These are phyloP conservation scores for Rallus crepitans DNA, from an alignment of 2,797 vertebrate genomes.

Conservation along the genomic window DNA sequence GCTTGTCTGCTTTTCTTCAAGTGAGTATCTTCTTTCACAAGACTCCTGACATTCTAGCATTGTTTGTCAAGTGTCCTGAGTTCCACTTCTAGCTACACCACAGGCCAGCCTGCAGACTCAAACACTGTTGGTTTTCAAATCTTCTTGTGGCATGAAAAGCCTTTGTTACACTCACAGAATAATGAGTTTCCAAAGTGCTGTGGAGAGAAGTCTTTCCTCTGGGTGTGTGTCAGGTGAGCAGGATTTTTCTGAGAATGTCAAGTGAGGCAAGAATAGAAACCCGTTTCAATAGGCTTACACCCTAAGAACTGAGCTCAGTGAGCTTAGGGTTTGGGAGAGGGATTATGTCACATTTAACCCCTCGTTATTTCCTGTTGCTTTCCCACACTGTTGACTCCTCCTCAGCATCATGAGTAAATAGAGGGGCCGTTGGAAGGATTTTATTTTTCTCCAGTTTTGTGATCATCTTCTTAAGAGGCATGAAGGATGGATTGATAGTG, in stretches of 20 bases:
- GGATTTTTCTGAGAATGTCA: constrained; percentile 48
- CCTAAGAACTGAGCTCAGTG: constrained; percentile 64
- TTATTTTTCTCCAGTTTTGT: not conserved
- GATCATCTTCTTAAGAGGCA: not conserved
- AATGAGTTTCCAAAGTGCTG: not conserved
- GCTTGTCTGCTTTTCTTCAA: not conserved
- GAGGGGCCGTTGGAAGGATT: not conserved
- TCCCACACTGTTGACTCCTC: not conserved
- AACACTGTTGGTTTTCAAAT: not conserved
- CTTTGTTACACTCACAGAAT: not conserved
- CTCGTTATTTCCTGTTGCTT: not conserved
- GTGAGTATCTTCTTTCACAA: not conserved
- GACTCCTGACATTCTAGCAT: not conserved
- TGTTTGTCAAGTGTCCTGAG: not conserved
- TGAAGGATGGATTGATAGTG: not conserved
- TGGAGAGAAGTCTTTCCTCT: constrained; percentile 9
- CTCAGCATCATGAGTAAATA: not conserved
- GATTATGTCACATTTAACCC: constrained; percentile 59
- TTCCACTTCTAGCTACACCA: not conserved
- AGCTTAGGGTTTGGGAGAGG: constrained; percentile 44
- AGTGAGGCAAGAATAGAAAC: constrained; percentile 74
- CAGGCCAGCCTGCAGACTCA: not conserved
- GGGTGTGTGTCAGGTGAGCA: constrained; percentile 29
- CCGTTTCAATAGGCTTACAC: constrained; percentile 68
- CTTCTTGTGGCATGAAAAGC: not conserved